phyloP scores from a whole-genome alignment of 2,888 invertebrate genomes.

The Thyatira batis region DNA sequence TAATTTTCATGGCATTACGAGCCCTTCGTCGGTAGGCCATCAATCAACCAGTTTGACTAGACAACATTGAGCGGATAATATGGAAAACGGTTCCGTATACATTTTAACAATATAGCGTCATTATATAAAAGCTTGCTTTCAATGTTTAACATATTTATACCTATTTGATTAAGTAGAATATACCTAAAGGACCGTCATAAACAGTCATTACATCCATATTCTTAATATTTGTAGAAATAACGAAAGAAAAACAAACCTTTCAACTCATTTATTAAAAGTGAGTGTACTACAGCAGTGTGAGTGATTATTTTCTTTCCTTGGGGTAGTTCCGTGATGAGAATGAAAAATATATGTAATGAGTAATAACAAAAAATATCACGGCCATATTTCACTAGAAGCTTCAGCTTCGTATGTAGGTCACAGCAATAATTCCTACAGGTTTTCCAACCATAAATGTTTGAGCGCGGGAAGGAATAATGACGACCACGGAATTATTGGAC shows the following conservation, averaged over 20 bases:
- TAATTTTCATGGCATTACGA: conserved; percentile 58
- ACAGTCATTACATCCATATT: no score
- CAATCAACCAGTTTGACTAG: conserved; percentile 58
- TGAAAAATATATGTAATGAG: neutral
- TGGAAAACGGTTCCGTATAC: conserved; percentile 26
- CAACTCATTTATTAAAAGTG: no score
- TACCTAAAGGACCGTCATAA: no score
- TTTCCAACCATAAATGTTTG: neutral
- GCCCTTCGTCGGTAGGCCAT: conserved; percentile 52
- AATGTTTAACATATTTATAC: neutral
- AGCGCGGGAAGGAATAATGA: neutral
- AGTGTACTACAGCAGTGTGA: neutral
- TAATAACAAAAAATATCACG: neutral
- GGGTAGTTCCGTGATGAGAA: neutral
- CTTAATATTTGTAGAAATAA: no score
- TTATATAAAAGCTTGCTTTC: neutral
- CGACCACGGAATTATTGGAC: neutral
- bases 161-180: no score
- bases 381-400: neutral
- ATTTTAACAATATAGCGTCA: conserved; percentile 11
- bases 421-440: neutral
- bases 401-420: neutral
- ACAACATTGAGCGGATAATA: conserved; percentile 26
- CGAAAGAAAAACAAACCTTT: no score
- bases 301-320: conserved; percentile 5